Evolutionary conservation across 1,140 invertebrate genomes (phyloP), one percentile per base, ranked within the genome.

Genomic region (Parasteatoda tepidariorum): DNA sequence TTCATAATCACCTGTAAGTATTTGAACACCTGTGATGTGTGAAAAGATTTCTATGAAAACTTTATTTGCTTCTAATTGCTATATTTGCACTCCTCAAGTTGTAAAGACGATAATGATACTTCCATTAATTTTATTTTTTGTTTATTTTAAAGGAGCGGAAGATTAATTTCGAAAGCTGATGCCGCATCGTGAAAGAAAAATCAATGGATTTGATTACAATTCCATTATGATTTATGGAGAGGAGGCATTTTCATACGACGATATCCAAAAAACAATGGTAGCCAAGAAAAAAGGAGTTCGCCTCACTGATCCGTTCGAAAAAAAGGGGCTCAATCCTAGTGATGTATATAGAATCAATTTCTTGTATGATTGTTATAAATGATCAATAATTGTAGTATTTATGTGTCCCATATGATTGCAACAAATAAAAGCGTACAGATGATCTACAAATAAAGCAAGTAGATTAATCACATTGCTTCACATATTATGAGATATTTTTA

Each of bases 181-280:
- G n/a, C 64, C 64, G 2, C n/a, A 41, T 4, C 30, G 34, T 4
- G 34, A 67, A 28, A 13, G 34, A 7, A 9, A 28, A 11, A 33
- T 67, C 34, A 61, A 38, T 31, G 18, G 30, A 26, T 61, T 61
- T 6, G 59, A 61, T 13, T 61, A 61, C 59, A 11, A 61, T 28
- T 61, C 59, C 59, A 28, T 61, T 28, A 61, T 61, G 59, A 61
- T 61, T 11, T 61, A 61, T 15, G 30, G 59, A 24, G 59, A 61
- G 18, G 30, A 24, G 24, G 30, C 24, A 2, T 61, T 61, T 11
- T 61, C 59, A 6, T 11, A 11, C 1, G 59, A 61, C 18, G 59
- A 28, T 7, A 13, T 3, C 7, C 6, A 11, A 1, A 61, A 61
- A 13, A 61, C 59, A 2, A 61, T 61, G 59, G 59, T 26, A 6